Evolutionary conservation across 2,888 invertebrate species (phyloP).

Genomic region (Pocota personata): DNA sequence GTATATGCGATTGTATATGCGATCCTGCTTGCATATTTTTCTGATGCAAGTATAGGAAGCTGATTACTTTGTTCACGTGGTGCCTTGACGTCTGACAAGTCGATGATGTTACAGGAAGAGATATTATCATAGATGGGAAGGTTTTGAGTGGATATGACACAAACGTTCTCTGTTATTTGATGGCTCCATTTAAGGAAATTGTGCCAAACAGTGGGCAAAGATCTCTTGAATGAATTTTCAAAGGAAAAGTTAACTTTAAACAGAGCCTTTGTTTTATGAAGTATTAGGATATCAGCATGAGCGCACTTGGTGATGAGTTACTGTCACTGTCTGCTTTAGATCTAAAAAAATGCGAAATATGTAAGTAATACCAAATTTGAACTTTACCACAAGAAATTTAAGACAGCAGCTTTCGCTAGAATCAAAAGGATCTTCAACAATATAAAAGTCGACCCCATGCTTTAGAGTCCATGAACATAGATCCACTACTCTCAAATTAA

Average conservation of each 20-base stretch:
- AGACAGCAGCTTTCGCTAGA: too few relatives aligned
- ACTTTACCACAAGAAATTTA: too few relatives aligned
- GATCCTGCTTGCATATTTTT: conserved; percentile 37
- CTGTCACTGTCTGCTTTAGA: too few relatives aligned
- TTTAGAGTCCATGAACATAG: too few relatives aligned
- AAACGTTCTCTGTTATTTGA: conserved; percentile 38
- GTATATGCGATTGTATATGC: conserved; percentile 17
- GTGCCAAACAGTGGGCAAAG: not conserved
- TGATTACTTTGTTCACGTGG: conserved; percentile 62
- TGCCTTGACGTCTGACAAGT: conserved; percentile 55
- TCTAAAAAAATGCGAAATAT: too few relatives aligned
- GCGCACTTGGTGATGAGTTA: not conserved
- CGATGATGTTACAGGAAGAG: conserved; percentile 38
- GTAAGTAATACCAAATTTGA: too few relatives aligned
- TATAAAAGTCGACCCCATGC: too few relatives aligned
- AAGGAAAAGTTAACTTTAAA: not conserved
- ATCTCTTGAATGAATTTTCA: not conserved
- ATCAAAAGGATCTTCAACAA: too few relatives aligned
- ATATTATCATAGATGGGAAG: conserved; percentile 19
- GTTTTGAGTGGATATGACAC: conserved; percentile 57
- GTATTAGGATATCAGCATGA: not conserved
- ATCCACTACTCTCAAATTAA: too few relatives aligned
- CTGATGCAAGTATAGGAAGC: conserved; percentile 27
- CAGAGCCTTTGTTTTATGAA: not conserved
- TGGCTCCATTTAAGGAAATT: conserved; percentile 38